Percentiles rank a stretch among this genome's conserved stretches.
These are phyloP conservation scores for Buathra laborator DNA, from an alignment of 2,888 invertebrate species.

Conservation along the genomic window DNA sequence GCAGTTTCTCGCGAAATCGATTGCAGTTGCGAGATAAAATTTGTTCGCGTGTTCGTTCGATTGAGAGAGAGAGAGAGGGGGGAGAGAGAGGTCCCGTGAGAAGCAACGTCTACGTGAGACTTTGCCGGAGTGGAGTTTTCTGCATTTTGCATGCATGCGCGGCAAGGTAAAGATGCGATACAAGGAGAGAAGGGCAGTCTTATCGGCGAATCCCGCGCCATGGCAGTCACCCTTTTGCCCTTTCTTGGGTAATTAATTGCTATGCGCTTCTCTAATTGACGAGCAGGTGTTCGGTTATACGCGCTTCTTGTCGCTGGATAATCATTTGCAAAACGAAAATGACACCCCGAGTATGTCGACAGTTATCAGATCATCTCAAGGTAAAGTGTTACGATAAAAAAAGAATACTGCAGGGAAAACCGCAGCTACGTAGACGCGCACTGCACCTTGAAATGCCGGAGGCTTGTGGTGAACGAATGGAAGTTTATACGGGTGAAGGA, in stretches of 20 bases:
- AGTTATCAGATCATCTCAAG: not conserved
- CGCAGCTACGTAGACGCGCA: not conserved
- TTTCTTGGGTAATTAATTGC: slow-evolving; percentile 68
- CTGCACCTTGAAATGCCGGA: not conserved
- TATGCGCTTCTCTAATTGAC: slow-evolving; percentile 54
- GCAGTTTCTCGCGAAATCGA: slow-evolving; percentile 19
- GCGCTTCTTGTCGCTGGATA: slow-evolving; percentile 12
- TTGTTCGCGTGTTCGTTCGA: slow-evolving; percentile 55
- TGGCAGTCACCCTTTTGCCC: slow-evolving; percentile 48
- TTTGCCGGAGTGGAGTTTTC: slow-evolving; percentile 4
- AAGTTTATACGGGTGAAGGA: not conserved
- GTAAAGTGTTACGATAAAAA: not conserved
- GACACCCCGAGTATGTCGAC: not conserved
- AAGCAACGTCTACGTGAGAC: slow-evolving; percentile 20
- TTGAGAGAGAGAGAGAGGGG: not conserved
- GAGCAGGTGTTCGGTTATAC: slow-evolving; percentile 59
- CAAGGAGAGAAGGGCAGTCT: not conserved
- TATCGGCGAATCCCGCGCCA: not conserved
- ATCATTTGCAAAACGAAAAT: slow-evolving; percentile 5
- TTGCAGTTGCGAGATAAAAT: slow-evolving; percentile 42
- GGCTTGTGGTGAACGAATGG: not conserved
- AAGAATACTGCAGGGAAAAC: not conserved
- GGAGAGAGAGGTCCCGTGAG: slow-evolving; percentile 30
- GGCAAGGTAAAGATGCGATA: slow-evolving; percentile 3
- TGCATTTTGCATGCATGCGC: slow-evolving; percentile 17